A percentile compares a stretch with the other conserved stretches of the same genome.
Evolutionary conservation across 2,797 vertebrate genomes (phyloP).

Genomic region (Etheostoma perlongum): DNA sequence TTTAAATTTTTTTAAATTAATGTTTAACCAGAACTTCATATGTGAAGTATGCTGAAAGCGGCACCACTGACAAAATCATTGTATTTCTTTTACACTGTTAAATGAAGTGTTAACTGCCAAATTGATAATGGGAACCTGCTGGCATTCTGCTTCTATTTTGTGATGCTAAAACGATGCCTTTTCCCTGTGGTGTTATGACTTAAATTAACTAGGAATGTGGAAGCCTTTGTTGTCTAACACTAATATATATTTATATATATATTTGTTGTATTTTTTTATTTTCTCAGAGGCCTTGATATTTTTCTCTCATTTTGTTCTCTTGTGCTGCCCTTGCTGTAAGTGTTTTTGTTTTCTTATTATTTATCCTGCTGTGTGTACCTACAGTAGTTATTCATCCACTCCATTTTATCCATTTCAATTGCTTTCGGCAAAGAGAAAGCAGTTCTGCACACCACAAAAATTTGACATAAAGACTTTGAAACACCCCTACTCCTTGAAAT

Average conservation of each 20-base stretch:
- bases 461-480: slow-evolving; percentile 5
- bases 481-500: slow-evolving; percentile 1
- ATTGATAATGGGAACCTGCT: slow-evolving; percentile 4
- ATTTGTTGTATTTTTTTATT: slow-evolving; percentile 48
- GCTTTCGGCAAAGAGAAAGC: slow-evolving; percentile 36
- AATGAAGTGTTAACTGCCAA: slow-evolving; percentile 3
- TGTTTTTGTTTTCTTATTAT: slow-evolving; percentile 46
- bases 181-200: slow-evolving; percentile 2
- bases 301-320: slow-evolving; percentile 21
- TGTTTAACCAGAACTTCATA: background rate
- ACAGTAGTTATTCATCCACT: slow-evolving; percentile 31
- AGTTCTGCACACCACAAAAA: slow-evolving; percentile 5
- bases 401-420: slow-evolving; percentile 47
- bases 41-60: slow-evolving; percentile 6
- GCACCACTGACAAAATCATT: background rate
- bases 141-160: slow-evolving; percentile 13
- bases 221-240: slow-evolving; percentile 21
- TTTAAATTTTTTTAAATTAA: background rate
- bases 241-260: slow-evolving; percentile 6
- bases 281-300: slow-evolving; percentile 31
- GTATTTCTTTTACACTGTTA: background rate
- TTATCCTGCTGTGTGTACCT: slow-evolving; percentile 25
- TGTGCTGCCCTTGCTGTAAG: slow-evolving; percentile 62
- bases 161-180: slow-evolving; percentile 11
- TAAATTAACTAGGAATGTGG: slow-evolving; percentile 26